A percentile compares a stretch with the other conserved stretches of the same genome.
Evolutionary conservation across 2,888 invertebrate species (phyloP).

Genomic region (Drosophila rubida): DNA sequence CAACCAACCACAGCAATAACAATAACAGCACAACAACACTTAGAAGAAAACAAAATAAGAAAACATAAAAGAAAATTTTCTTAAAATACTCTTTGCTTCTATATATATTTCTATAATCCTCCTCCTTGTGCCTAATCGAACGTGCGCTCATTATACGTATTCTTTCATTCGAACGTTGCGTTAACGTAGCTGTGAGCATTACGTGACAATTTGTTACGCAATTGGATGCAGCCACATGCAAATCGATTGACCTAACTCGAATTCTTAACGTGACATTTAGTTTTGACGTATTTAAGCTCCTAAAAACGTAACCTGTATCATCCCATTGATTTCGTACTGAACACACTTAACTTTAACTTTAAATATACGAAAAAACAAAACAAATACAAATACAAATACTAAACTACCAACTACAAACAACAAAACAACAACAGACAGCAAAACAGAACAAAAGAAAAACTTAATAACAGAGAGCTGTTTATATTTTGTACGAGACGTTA

Average conservation of each 20-base stretch:
- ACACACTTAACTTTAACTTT: conserved; percentile 31
- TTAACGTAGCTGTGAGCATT: conserved; percentile 38
- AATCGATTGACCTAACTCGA: conserved; percentile 37
- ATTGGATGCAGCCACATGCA: conserved; percentile 46
- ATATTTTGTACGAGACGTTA: conserved; percentile 37
- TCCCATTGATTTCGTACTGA: conserved; percentile 73
- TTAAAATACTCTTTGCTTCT: conserved; percentile 43
- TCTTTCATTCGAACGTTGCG: conserved; percentile 45
- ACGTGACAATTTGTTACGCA: conserved; percentile 44
- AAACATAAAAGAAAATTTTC: conserved; percentile 14
- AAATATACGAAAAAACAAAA: conserved; percentile 3
- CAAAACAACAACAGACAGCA: conserved; percentile 2
- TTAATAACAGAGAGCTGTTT: conserved; percentile 31
- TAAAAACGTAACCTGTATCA: conserved; percentile 80
- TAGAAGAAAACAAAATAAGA: conserved; percentile 25
- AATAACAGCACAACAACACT: conserved; percentile 51
- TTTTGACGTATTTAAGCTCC: conserved; percentile 82
- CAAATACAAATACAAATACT: conserved; percentile 6
- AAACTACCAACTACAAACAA: conserved; percentile 2
- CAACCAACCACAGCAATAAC: conserved; percentile 35
- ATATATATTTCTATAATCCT: conserved; percentile 67
- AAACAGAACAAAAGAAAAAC: conserved; percentile 10
- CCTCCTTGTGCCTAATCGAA: conserved; percentile 75
- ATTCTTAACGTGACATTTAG: conserved; percentile 69
- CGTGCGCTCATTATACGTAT: conserved; percentile 64